Conservation (phyloP, 2,113 vertebrate genomes). For the Fukomys damarensis region DNA sequence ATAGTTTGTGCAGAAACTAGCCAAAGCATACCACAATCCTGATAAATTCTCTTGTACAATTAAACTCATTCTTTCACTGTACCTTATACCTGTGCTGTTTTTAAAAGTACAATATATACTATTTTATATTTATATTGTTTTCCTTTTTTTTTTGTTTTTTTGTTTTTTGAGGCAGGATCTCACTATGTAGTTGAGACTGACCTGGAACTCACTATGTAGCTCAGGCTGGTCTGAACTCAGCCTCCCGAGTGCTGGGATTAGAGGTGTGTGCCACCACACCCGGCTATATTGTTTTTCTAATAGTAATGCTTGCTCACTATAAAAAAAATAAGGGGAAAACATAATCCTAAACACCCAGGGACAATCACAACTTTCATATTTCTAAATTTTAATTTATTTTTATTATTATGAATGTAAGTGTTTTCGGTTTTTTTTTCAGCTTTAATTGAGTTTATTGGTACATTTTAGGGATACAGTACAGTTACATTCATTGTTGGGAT, state of each 20-base stretch:
- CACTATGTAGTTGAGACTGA: too few species aligned
- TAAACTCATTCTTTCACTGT: slow-evolving; percentile 39
- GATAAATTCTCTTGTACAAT: slow-evolving; percentile 29
- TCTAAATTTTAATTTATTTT: slow-evolving; percentile 57
- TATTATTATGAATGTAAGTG: too few species aligned
- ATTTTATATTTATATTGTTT: slow-evolving; percentile 59
- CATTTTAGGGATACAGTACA: too few species aligned
- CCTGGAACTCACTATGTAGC: too few species aligned
- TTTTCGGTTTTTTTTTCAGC: too few species aligned
- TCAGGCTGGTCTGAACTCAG: too few species aligned
- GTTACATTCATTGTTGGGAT: too few species aligned
- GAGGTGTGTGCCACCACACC: too few species aligned
- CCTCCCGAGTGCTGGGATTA: too few species aligned
- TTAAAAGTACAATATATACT: slow-evolving; percentile 19
- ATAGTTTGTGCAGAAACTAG: not conserved
- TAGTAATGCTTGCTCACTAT: not conserved
- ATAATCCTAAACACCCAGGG: slow-evolving; percentile 22
- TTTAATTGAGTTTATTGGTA: too few species aligned
- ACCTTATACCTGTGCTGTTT: slow-evolving; percentile 22
- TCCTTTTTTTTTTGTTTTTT: too few species aligned
- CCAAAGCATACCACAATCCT: not conserved
- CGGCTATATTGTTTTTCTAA: not conserved
- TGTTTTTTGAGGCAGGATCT: too few species aligned
- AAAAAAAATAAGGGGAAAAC: not conserved
- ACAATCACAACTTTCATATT: slow-evolving; percentile 27